phyloP scores from a whole-genome alignment of 2,888 invertebrate genomes.

The Nesidiocoris tenuis region DNA sequence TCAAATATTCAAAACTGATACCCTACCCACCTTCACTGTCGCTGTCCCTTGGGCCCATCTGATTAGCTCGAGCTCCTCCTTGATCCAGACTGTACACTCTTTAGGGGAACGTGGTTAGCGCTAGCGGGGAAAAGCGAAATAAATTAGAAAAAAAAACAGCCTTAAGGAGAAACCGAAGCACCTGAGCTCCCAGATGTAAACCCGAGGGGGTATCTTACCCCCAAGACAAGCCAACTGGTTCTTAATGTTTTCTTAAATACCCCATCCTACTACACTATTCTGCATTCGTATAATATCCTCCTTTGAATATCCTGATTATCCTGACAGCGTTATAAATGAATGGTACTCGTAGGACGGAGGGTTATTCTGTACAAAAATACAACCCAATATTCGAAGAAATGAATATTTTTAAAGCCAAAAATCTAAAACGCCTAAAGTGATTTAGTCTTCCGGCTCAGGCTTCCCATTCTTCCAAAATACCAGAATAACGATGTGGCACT shows the following conservation, averaged over 20 bases:
- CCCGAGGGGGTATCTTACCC: neutral
- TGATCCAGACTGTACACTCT: neutral
- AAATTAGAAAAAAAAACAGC: constrained; percentile 38
- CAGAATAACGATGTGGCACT: too few relatives aligned
- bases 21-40: neutral
- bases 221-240: neutral
- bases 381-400: too few relatives aligned
- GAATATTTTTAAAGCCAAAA: too few relatives aligned
- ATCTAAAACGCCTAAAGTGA: too few relatives aligned
- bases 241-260: constrained; percentile 31
- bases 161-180: constrained; percentile 31
- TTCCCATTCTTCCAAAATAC: too few relatives aligned
- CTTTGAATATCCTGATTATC: too few relatives aligned
- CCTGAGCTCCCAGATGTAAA: constrained; percentile 7
- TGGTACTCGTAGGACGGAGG: too few relatives aligned
- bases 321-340: too few relatives aligned
- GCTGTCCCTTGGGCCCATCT: constrained; percentile 10
- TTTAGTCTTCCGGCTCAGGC: too few relatives aligned
- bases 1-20: constrained; percentile 46
- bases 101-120: neutral
- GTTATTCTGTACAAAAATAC: too few relatives aligned
- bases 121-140: constrained; percentile 5
- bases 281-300: too few relatives aligned
- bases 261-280: too few relatives aligned
- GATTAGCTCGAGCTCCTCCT: constrained; percentile 32